Base-by-base conservation (phyloP, 2,888 invertebrate species). In the Lacanobia wlatinum region DNA sequence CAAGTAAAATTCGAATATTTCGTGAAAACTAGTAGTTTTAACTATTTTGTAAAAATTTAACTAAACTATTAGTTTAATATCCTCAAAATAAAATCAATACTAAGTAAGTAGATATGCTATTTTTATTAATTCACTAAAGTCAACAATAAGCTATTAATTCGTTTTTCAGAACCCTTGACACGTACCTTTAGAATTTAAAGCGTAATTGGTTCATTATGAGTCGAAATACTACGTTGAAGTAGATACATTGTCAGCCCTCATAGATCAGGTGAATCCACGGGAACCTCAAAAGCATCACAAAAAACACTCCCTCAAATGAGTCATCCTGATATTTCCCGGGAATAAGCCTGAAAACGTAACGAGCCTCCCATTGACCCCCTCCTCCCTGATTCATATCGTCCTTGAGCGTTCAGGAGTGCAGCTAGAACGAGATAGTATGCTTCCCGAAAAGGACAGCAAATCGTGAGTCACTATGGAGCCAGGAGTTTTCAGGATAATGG, bases 391-490 rank as follows among this genome's bases (percentile, higher is more conserved):
- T 56, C 50, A 40, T 52, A 50, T 9, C 40, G n/a, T 55, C 63
- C 50, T 62, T 40, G 43, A 10, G 16, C 2, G 1, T 40, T 52
- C 46, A 65, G 59, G 68, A 59, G 21, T 14, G 21, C 18, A 0
- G 55, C 4, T 48, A 56, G 58, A 81, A 28, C 28, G 60, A 60
- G 78, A 82, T 10, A 40, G 77, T 40, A 21, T 0, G n/a, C 46
- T 60, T 3, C 1, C 2, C 1, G 61, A 64, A 53, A 53, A 61
- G 63, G 82, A 83, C 23, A 18, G 70, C 52, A 23, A 18, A 34
- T 40, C 0, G 38, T 83, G 84, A 83, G 34, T 84, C 84, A 84
- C 18, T 23, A 58, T 55, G 78, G 66, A 78, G 12, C 21, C 68
- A 58, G 82, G 79, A 82, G 34, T 52, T 66, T 60, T 40, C 71